Evolutionary conservation across 2,888 invertebrate species (phyloP).

Genomic region (Antheraea assamensis): DNA sequence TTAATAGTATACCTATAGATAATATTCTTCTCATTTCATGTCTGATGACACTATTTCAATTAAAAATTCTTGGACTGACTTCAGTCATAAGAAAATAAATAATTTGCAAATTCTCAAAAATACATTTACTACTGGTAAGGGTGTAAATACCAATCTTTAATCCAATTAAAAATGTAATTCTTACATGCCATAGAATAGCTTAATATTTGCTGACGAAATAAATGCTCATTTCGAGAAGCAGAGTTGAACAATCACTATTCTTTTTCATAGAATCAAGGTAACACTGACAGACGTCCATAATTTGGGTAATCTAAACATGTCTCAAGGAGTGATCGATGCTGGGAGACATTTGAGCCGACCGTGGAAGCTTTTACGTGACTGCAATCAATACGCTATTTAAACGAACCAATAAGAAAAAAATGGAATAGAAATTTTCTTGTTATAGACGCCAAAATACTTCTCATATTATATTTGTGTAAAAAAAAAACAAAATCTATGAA

Average conservation of each 20-base stretch:
- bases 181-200: background rate
- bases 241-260: slow-evolving; percentile 55
- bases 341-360: slow-evolving; percentile 42
- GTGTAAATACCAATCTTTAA: background rate
- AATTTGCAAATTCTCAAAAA: no score
- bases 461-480: no score
- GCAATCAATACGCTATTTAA: slow-evolving; percentile 54
- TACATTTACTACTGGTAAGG: background rate
- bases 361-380: slow-evolving; percentile 72
- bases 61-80: no score
- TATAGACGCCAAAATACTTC: background rate
- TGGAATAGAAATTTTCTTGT: slow-evolving; percentile 50
- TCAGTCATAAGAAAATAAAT: no score
- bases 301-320: slow-evolving; percentile 72
- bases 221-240: background rate
- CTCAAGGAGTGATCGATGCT: slow-evolving; percentile 56
- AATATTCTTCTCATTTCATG: no score
- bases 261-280: slow-evolving; percentile 62
- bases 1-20: no score
- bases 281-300: slow-evolving; percentile 58
- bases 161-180: background rate
- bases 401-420: slow-evolving; percentile 54
- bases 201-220: background rate
- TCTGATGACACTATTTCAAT: no score
- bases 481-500: no score